Evolutionary conservation across 2,797 vertebrate genomes (phyloP), one percentile per base, ranked within the genome.

Genomic region (Cirrhinus mrigala): DNA sequence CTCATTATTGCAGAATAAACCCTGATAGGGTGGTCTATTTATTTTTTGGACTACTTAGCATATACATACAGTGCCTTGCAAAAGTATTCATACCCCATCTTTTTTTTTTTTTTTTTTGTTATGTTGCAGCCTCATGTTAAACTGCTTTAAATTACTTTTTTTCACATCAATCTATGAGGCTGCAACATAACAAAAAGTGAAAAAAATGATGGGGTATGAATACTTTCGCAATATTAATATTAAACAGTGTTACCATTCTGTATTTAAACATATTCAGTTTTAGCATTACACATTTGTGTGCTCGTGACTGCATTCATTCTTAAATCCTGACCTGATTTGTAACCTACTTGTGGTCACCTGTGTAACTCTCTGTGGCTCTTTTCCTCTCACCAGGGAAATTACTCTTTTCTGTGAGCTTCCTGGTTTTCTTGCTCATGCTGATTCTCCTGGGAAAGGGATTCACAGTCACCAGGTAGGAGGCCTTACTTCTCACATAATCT

Each of bases 361-460:
- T 91, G 48, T 70, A 69, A 40, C 56, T 69, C 83, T 79, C 48
- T 60, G 24, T 24, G 54, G 44, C 37, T 79, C 40, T 68, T 74
- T 89, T 81, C 90, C 71, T 88, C 60, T 92, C 86, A 62, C 60
- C n/a, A 98, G 97, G 96, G 93, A 98, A 98, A 94, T 95, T 98
- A 92, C 94, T 98, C 86, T 98, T 98, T 95, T 98, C 97, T 33
- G 93, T 97, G 93, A 98, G 96, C 91, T 98, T 97, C 94, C 93
- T 98, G 93, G 94, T 97, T 91, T 98, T 98, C 93, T 94, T 98
- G 68, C 95, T 98, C 89, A 96, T 97, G 96, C 95, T 98, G 87
- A 97, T 98, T 86, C 93, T 98, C 81, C 92, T 98, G 93, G 96
- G 97, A 75, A 98, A 98, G 94, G 97, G 97, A 89, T 98, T 98